Percentiles rank a stretch among this genome's conserved stretches.
phyloP scores from a whole-genome alignment of 2,113 vertebrate genomes.

The Eleginops maclovinus region DNA sequence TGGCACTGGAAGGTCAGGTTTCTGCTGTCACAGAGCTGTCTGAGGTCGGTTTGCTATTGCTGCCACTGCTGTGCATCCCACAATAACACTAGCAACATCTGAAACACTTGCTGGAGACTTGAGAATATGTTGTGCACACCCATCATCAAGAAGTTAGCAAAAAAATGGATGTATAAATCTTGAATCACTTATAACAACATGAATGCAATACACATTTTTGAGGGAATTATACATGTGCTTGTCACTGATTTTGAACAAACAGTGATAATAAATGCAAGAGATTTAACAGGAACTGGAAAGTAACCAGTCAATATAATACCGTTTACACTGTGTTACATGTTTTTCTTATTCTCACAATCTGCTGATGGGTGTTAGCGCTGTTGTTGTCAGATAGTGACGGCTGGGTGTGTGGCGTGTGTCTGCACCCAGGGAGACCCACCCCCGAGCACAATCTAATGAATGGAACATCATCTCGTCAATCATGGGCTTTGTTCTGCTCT shows the following conservation, averaged over 20 bases:
- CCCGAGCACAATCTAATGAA: slow-evolving; percentile 76
- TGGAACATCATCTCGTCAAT: slow-evolving; percentile 77
- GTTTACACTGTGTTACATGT: neutral
- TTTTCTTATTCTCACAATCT: slow-evolving; percentile 30
- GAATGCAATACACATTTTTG: neutral
- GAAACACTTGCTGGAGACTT: slow-evolving; percentile 25
- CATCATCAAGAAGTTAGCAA: neutral
- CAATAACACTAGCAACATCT: slow-evolving; percentile 27
- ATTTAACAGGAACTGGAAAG: neutral
- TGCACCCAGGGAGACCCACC: slow-evolving; percentile 64
- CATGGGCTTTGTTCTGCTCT: slow-evolving; percentile 73
- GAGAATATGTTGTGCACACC: slow-evolving; percentile 1
- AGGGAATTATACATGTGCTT: neutral
- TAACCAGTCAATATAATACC: neutral
- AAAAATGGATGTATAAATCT: neutral
- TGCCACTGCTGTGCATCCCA: slow-evolving; percentile 40
- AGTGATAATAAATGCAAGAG: neutral
- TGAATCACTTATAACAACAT: neutral
- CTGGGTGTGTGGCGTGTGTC: slow-evolving; percentile 64
- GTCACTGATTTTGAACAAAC: neutral
- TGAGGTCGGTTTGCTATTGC: slow-evolving; percentile 52
- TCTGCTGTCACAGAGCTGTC: slow-evolving; percentile 70
- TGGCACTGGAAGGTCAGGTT: slow-evolving; percentile 80
- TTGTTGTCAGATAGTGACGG: slow-evolving; percentile 61
- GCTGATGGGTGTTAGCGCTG: slow-evolving; percentile 46